phyloP scores from a whole-genome alignment of 2,113 vertebrate genomes.

The rat (Rattus norvegicus) region DNA sequence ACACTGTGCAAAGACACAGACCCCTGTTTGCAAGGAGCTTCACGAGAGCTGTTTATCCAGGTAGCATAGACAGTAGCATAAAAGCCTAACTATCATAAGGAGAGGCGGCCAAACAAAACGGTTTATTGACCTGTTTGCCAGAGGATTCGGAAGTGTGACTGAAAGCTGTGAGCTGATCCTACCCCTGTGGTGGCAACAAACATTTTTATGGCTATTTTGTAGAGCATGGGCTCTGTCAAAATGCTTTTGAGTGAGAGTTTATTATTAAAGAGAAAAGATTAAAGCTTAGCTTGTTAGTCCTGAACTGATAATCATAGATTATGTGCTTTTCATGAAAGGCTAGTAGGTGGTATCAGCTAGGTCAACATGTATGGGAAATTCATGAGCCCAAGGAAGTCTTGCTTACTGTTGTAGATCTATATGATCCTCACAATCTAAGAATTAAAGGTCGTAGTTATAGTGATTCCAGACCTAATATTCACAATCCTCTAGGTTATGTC shows the following conservation, averaged over 20 bases:
- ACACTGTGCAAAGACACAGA: background rate
- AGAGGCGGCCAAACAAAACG: background rate
- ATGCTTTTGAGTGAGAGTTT: background rate
- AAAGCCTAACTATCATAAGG: background rate
- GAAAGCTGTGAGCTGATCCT: background rate
- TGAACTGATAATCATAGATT: background rate
- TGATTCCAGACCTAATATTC: constrained; percentile 8
- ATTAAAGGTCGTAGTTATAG: background rate
- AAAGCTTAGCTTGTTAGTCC: background rate
- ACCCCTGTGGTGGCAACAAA: background rate
- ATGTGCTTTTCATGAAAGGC: background rate
- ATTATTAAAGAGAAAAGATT: constrained; percentile 8
- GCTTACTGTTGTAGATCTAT: background rate
- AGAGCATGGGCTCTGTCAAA: background rate
- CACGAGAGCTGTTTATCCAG: background rate
- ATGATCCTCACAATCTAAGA: background rate
- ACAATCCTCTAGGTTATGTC: background rate
- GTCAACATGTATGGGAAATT: background rate
- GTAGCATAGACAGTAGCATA: background rate
- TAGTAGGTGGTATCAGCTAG: background rate
- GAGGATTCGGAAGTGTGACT: background rate
- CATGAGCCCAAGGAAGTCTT: background rate
- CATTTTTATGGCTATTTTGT: background rate
- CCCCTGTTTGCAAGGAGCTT: background rate
- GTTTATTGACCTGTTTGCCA: background rate